Evolutionary conservation across 2,113 vertebrate genomes (phyloP).

Genomic region (Drymodes brunneopygia): DNA sequence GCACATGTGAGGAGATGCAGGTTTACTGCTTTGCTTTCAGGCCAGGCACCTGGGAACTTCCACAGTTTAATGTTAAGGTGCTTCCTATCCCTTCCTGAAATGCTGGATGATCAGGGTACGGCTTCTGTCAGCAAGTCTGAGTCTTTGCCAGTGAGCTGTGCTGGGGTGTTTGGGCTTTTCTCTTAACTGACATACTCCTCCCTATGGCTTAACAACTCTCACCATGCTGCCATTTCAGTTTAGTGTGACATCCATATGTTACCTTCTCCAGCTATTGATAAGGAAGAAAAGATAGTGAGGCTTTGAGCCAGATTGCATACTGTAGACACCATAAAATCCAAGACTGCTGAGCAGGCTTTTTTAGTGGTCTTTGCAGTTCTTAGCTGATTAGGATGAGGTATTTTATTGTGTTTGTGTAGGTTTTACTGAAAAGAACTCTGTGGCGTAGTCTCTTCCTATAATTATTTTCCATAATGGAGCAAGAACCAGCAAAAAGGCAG

Average conservation of each 20-base stretch:
- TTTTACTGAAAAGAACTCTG: not conserved
- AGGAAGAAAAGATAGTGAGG: not conserved
- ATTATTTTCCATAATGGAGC: not conserved
- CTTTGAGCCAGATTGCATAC: not conserved
- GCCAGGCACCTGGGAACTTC: not conserved
- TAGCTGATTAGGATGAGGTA: not conserved
- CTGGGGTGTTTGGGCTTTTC: not conserved
- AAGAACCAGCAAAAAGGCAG: not conserved
- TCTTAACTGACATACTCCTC: not conserved
- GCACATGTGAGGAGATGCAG: not conserved
- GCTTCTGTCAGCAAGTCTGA: not conserved
- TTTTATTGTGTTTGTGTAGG: not conserved
- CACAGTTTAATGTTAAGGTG: not conserved
- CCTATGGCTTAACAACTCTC: not conserved
- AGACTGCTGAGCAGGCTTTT: not conserved
- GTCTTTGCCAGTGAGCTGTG: not conserved
- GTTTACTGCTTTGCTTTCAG: not conserved
- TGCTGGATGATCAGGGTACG: not conserved
- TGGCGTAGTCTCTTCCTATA: not conserved
- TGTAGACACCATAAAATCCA: not conserved
- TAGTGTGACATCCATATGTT: fast-evolving
- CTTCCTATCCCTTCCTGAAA: not conserved
- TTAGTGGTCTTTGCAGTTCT: not conserved
- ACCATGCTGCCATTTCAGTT: not conserved
- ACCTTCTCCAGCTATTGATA: not conserved